phyloP scores from a whole-genome alignment of 2,113 vertebrate genomes.

The Melozone crissalis region DNA sequence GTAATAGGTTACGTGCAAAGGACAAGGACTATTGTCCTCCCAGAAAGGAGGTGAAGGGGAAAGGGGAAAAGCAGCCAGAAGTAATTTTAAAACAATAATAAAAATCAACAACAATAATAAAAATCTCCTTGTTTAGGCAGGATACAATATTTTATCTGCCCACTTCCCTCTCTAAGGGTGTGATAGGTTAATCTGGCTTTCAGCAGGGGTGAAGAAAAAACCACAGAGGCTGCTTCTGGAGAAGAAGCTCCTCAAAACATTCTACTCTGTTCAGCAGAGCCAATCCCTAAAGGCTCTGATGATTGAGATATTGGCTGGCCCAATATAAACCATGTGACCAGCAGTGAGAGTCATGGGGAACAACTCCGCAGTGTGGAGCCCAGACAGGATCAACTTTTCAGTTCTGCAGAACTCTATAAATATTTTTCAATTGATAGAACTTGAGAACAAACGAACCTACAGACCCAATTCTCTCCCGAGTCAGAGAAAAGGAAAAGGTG shows the following conservation, averaged over 20 bases:
- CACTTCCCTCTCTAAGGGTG: background rate
- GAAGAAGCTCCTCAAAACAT: background rate
- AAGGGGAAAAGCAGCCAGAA: background rate
- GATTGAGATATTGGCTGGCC: background rate
- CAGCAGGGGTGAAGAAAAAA: background rate
- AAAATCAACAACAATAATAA: background rate
- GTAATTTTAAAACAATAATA: background rate
- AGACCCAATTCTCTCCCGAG: background rate
- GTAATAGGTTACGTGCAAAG: background rate
- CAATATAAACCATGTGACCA: background rate
- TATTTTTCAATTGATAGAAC: background rate
- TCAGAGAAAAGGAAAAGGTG: background rate
- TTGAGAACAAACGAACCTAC: background rate
- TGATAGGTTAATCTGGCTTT: background rate
- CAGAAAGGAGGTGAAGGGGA: background rate
- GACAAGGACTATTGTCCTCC: background rate
- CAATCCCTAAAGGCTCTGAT: background rate
- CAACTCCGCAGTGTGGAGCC: background rate
- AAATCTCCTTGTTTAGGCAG: background rate
- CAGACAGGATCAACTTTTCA: accelerated
- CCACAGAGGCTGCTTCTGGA: background rate
- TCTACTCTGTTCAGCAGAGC: background rate
- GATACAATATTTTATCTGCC: background rate
- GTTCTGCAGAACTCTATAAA: background rate
- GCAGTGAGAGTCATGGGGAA: background rate